These are phyloP conservation scores for Parambassis ranga DNA, from an alignment of 2,797 vertebrate species.

Conservation along the genomic window DNA sequence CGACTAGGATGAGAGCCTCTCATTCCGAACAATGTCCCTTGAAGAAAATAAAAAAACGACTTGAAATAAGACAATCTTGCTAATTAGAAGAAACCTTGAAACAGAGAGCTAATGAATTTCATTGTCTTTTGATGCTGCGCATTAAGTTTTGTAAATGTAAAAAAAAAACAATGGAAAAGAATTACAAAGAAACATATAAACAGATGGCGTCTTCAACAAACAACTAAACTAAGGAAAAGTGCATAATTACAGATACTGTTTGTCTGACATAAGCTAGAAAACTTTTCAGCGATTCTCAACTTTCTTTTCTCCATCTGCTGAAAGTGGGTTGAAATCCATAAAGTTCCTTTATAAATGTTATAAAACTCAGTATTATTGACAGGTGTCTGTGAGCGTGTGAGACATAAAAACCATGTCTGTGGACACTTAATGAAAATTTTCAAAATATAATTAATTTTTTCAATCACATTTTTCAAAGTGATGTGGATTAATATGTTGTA, in stretches of 20 bases:
- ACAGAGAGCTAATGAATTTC: conserved; percentile 71
- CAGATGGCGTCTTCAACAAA: conserved; percentile 72
- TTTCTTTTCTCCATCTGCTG: conserved; percentile 39
- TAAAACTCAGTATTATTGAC: too few species aligned
- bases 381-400: too few species aligned
- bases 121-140: conserved; percentile 70
- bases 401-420: conserved; percentile 13
- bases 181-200: conserved; percentile 68
- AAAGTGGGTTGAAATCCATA: not conserved
- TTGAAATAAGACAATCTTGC: conserved; percentile 73
- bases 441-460: not conserved
- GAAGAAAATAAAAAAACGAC: conserved; percentile 72
- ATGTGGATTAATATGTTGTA: too few species aligned
- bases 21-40: conserved; percentile 65
- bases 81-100: conserved; percentile 74
- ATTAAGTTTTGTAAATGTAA: conserved; percentile 71
- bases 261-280: conserved; percentile 61
- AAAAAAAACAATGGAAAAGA: conserved; percentile 72
- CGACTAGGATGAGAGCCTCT: conserved; percentile 67
- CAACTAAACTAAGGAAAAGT: conserved; percentile 55
- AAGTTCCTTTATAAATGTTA: not conserved
- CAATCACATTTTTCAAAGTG: not conserved
- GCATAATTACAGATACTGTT: conserved; percentile 50
- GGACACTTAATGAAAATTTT: not conserved
- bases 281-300: conserved; percentile 37